Evolutionary conservation across 2,797 vertebrate genomes (phyloP), one percentile per base, ranked within the genome.

Genomic region (Anas georgica): DNA sequence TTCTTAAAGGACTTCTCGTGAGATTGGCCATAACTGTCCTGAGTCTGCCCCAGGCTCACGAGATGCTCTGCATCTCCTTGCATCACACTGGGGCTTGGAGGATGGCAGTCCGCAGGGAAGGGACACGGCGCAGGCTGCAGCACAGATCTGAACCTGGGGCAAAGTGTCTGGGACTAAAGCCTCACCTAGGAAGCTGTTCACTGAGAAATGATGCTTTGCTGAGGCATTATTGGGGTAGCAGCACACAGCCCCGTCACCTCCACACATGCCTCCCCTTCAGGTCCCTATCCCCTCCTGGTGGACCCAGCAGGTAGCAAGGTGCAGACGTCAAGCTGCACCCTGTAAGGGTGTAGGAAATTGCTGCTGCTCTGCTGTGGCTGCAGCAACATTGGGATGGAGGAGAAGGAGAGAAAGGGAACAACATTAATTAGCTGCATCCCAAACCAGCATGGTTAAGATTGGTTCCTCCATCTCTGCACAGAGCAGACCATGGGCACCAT

Each of bases 101-200:
- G 10, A 28, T 3, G 2, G 6, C 9, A 63, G 64, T 59, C 76
- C 10, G 1, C 22, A 46, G 17, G 17, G 31, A 82, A 37, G 9
- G 16, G 33, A 9, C 48, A 60, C 43, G 18, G 41, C 52, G 14
- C 29, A 52, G 29, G 7, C 50, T 73, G 45, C 75, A 67, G 22
- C 0, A 0, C 5, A 11, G 7, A 70, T 17, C 9, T 63, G 48
- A 67, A 83, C 12, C 13, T 48, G 50, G 63, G 83, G 35, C 76
- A 87, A 85, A 77, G 35, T 15, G n/a, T 2, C 60, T 85, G 72
- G 41, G 68, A 93, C 92, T 84, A 94, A 91, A 91, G 96, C 29
- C 31, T 85, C 67, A 43, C 62, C 35, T 41, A 20, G 58, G 72
- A 86, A 58, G 54, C 17, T 2, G 5, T 54, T 81, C 73, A 72